Conservation (phyloP, 2,113 vertebrate species). For the Psilopsiagon aymara region DNA sequence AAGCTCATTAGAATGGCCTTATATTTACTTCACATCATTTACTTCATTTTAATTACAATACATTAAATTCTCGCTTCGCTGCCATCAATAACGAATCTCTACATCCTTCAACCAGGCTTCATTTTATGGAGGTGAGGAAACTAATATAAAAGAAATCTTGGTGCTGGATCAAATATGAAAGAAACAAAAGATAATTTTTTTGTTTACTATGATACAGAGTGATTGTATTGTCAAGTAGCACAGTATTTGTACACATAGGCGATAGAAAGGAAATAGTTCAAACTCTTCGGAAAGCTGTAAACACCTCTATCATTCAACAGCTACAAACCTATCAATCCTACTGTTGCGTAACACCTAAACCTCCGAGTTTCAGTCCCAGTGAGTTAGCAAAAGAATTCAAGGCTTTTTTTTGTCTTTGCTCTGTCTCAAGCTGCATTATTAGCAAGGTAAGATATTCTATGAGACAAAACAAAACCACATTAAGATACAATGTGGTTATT, state of each 20-base stretch:
- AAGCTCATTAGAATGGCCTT: neutral
- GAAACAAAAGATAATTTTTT: neutral
- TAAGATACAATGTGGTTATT: conserved; percentile 23
- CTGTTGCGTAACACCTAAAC: neutral
- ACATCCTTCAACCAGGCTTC: neutral
- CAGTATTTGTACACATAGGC: neutral
- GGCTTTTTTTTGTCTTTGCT: neutral
- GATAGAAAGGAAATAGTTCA: neutral
- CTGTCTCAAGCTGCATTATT: neutral
- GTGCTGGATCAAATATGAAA: neutral
- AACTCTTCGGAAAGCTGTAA: neutral
- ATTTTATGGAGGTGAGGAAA: neutral
- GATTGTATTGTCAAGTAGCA: neutral
- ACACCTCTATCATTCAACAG: neutral
- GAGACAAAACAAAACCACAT: conserved; percentile 8
- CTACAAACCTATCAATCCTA: neutral
- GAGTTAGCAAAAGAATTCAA: neutral
- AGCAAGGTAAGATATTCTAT: neutral
- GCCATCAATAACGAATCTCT: rapidly evolving
- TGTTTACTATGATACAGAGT: neutral
- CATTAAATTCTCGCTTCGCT: neutral
- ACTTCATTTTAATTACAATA: neutral
- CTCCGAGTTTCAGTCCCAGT: neutral
- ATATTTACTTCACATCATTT: neutral
- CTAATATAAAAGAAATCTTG: neutral